phyloP scores from a whole-genome alignment of 2,888 invertebrate genomes.

The Diaprepes abbreviatus region DNA sequence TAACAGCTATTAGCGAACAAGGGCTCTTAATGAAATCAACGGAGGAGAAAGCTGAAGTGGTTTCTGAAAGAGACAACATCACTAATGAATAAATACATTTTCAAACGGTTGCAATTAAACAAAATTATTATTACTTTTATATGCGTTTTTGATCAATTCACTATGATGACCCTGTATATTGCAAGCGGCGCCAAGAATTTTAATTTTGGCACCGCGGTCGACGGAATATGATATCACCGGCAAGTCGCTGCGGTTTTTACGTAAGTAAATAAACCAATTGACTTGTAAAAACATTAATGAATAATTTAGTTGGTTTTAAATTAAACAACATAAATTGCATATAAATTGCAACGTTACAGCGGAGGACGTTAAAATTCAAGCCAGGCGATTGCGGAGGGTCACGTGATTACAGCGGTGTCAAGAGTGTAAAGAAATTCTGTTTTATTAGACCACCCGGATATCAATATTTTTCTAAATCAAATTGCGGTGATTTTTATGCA shows the following conservation, averaged over 20 bases:
- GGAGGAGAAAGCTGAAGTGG: background rate
- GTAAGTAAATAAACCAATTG: background rate
- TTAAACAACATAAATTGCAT: background rate
- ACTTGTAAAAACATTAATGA: background rate
- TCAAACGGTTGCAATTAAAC: too few relatives aligned
- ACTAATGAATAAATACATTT: too few relatives aligned
- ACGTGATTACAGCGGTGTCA: too few relatives aligned
- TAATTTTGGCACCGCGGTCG: background rate
- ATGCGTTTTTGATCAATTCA: too few relatives aligned
- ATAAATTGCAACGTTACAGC: too few relatives aligned
- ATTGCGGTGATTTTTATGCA: too few relatives aligned
- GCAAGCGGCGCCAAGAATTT: background rate
- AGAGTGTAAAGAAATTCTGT: too few relatives aligned
- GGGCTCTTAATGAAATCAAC: conserved; percentile 71
- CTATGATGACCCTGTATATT: background rate
- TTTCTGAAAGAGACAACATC: conserved; percentile 15
- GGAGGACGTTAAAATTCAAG: too few relatives aligned
- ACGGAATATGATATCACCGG: background rate
- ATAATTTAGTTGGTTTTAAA: background rate
- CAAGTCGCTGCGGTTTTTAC: background rate
- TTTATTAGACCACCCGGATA: too few relatives aligned
- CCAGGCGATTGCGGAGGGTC: too few relatives aligned
- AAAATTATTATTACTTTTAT: too few relatives aligned
- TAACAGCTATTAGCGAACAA: conserved; percentile 68
- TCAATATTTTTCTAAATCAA: too few relatives aligned